These are phyloP conservation scores for Trididemnum miniatum DNA, from an alignment of 23 tunicate species.

Conservation along the genomic window DNA sequence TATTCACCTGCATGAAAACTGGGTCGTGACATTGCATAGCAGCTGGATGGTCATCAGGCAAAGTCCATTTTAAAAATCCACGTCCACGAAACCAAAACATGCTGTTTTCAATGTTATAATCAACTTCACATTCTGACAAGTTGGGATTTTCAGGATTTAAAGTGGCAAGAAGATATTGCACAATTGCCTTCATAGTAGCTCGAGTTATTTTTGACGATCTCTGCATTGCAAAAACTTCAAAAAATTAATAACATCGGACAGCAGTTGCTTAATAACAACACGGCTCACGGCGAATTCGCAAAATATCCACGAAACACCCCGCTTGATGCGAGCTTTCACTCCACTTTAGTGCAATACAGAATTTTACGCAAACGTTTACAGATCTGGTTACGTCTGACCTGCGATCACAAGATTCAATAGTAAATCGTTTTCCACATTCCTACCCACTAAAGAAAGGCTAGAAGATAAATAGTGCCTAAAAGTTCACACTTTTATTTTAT, in stretches of 20 bases:
- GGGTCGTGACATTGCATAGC: constrained; percentile 70
- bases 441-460: too few species aligned
- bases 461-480: too few species aligned
- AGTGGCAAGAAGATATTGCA: constrained; percentile 34
- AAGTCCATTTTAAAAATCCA: constrained; percentile 64
- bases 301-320: too few species aligned
- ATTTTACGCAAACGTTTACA: too few species aligned
- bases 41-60: constrained; percentile 52
- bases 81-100: constrained; percentile 88
- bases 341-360: too few species aligned
- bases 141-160: constrained; percentile 17
- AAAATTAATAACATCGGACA: neutral
- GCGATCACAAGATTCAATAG: too few species aligned
- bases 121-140: constrained; percentile 43
- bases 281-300: too few species aligned
- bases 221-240: constrained; percentile 22
- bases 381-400: too few species aligned
- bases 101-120: constrained; percentile 58
- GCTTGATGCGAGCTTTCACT: too few species aligned
- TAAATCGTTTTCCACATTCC: too few species aligned
- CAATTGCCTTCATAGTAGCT: constrained; percentile 23
- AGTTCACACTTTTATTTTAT: too few species aligned
- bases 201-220: constrained; percentile 25
- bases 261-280: too few species aligned
- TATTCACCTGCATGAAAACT: constrained; percentile 73